Evolutionary conservation across 1,140 invertebrate species (phyloP).

Genomic region (honey bee (Apis mellifera)): DNA sequence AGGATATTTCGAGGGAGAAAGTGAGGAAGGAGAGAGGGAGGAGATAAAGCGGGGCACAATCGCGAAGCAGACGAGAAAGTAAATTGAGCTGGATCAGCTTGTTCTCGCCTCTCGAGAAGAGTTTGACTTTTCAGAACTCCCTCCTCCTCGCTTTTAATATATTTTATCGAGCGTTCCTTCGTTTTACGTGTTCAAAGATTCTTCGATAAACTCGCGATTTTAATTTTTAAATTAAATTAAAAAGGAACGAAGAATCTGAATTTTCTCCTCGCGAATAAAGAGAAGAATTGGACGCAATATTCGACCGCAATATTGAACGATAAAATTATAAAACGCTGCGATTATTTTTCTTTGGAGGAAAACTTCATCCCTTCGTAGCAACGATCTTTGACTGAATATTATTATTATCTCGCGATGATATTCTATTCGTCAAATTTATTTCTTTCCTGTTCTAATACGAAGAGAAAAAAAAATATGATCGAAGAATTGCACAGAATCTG

Average conservation of each 20-base stretch:
- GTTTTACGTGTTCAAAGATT: not conserved
- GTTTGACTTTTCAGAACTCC: not conserved
- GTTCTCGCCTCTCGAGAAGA: not conserved
- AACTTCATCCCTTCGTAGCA: too few relatives aligned
- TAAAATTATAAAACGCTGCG: too few relatives aligned
- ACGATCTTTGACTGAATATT: too few relatives aligned
- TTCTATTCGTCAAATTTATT: too few relatives aligned
- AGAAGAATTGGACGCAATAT: too few relatives aligned
- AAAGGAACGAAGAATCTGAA: not conserved
- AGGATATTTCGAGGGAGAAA: not conserved
- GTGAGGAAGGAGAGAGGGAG: not conserved
- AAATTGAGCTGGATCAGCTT: conserved; percentile 14
- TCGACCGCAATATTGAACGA: too few relatives aligned
- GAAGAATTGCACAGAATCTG: too few relatives aligned
- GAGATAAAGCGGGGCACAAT: not conserved
- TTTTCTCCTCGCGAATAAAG: not conserved
- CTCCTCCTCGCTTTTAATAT: conserved; percentile 1
- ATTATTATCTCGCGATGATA: too few relatives aligned
- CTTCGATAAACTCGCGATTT: not conserved
- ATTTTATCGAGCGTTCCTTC: not conserved
- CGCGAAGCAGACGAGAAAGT: not conserved
- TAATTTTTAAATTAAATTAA: too few relatives aligned
- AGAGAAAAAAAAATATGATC: too few relatives aligned
- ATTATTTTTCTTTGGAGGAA: too few relatives aligned
- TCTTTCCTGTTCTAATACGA: too few relatives aligned